Conservation (phyloP, 2,113 vertebrate species). For the Nanorana parkeri region DNA sequence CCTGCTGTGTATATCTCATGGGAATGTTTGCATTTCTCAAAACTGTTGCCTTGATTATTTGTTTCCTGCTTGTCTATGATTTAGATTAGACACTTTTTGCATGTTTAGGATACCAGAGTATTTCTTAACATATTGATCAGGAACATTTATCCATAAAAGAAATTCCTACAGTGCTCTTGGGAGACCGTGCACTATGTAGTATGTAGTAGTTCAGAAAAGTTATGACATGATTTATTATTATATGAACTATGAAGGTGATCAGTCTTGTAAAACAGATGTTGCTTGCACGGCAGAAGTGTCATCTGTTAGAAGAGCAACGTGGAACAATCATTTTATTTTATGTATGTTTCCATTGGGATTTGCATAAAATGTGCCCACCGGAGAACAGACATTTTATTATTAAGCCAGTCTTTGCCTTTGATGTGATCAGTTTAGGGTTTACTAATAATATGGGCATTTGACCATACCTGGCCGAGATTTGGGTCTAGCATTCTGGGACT, state of each 20-base stretch:
- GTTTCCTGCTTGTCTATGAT: slow-evolving; percentile 15
- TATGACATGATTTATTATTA: slow-evolving; percentile 14
- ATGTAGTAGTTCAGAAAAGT: background rate
- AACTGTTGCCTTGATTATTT: background rate
- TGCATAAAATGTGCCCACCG: too few relatives aligned
- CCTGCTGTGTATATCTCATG: slow-evolving; percentile 57
- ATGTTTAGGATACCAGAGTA: slow-evolving; percentile 17
- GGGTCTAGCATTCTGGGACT: too few relatives aligned
- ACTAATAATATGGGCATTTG: too few relatives aligned
- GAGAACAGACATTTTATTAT: too few relatives aligned
- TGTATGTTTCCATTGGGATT: background rate
- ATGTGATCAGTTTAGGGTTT: too few relatives aligned
- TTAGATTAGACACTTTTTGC: slow-evolving; percentile 1
- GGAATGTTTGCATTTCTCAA: slow-evolving; percentile 52
- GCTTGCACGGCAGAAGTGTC: background rate
- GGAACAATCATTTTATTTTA: background rate
- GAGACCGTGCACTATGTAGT: background rate
- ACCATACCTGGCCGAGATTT: too few relatives aligned
- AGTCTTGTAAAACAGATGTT: slow-evolving; percentile 17
- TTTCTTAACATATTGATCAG: slow-evolving; percentile 27
- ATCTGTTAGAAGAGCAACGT: background rate
- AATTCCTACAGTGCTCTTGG: background rate
- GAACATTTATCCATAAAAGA: slow-evolving; percentile 15
- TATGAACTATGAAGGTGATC: slow-evolving; percentile 7
- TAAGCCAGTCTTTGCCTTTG: too few relatives aligned